Evolutionary conservation across 2,888 invertebrate species (phyloP), one percentile per base, ranked within the genome.

Genomic region (Lasiommata megera): DNA sequence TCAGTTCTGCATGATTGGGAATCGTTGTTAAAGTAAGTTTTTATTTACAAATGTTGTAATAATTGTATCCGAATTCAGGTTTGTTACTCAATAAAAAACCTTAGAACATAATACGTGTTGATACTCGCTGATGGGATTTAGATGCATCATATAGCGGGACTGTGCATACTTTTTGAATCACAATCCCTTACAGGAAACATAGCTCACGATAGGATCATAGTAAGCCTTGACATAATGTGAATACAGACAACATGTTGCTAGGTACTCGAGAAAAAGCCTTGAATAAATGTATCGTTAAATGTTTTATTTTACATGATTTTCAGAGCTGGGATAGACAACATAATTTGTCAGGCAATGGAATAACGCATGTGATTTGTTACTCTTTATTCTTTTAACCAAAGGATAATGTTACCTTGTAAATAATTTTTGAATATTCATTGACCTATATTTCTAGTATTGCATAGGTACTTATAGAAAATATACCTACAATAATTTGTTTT

Each of bases 131-230:
- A 52, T 52, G 12, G 38, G 8, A 14, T 16, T 51, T 28, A 40
- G 14, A 38, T 41, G 31, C 16, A 34, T 17, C 31, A 8, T 16
- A 53, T 43, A 53, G 18, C 31, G 41, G 41, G 9, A 43, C 31
- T 18, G 43, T 12, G 34, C 7, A 31, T 53, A 16, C 38, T 38
- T 38, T 17, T 16, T 16, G 38, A 16, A 38, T 16, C 40, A 18
- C 40, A 40, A 46, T 16, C n/a, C 6, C 17, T 23, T 14, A 29
- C 38, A 54, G 54, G 54, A 54, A 55, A 31, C 54, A 31, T 54
- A 46, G 37, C 37, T 54, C 54, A 46, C 29, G 54, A 54, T 54
- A 23, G 23, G 12, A 54, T 54, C 54, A 38, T 23, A 46, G 38
- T 46, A 18, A 29, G 38, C 37, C 28, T 44, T 46, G 41, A 40